Conservation (phyloP, 64 coral and sea anemone genomes). For the Exaiptasia diaphana region DNA sequence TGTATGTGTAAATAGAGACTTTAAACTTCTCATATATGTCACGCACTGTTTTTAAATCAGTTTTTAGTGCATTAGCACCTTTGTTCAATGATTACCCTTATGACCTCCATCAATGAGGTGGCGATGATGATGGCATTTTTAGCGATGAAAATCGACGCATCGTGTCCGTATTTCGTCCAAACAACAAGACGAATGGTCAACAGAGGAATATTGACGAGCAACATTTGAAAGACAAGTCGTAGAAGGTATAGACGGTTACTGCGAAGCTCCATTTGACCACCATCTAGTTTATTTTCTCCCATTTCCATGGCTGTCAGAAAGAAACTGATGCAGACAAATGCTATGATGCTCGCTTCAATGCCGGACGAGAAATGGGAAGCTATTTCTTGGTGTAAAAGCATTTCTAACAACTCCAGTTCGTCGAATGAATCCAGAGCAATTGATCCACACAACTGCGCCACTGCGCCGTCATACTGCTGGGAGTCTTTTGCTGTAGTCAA, state of each 20-base stretch:
- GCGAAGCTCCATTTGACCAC: neutral
- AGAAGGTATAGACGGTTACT: neutral
- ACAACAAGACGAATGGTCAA: conserved; percentile 37
- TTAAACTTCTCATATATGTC: no score
- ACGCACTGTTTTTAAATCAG: no score
- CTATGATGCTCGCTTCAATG: conserved; percentile 11
- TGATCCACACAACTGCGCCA: neutral
- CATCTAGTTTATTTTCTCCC: neutral
- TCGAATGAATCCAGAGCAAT: conserved; percentile 55
- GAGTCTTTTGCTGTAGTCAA: neutral
- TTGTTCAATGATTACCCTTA: no score
- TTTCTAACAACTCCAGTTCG: conserved; percentile 34
- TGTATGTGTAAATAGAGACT: no score
- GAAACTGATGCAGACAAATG: conserved; percentile 41
- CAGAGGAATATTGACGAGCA: conserved; percentile 42
- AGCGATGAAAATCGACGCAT: conserved; percentile 59
- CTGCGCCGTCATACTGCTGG: neutral
- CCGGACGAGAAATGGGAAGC: neutral
- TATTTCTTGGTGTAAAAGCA: conserved; percentile 18
- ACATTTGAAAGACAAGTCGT: conserved; percentile 27
- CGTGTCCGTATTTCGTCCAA: neutral
- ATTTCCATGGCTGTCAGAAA: neutral
- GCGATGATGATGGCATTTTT: conserved; percentile 60
- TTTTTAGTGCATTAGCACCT: no score
- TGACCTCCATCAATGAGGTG: conserved; percentile 27